phyloP scores from a whole-genome alignment of 1,140 invertebrate species.

The Aphaenogaster floridana region DNA sequence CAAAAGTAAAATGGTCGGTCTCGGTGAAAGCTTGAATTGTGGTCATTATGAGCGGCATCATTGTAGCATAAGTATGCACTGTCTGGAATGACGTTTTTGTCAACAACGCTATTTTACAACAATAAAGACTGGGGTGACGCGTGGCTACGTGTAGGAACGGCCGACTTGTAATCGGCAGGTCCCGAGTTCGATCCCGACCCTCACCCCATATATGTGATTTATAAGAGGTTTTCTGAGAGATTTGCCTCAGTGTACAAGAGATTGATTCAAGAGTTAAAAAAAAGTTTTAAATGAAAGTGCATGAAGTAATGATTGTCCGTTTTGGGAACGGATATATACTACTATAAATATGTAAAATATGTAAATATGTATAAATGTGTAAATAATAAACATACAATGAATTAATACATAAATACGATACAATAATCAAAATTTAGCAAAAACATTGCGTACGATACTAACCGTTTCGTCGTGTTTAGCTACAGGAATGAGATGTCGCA shows the following conservation, averaged over 20 bases:
- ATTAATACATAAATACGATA: not conserved
- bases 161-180: not conserved
- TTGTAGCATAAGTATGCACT: slow-evolving; percentile 88
- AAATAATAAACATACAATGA: not conserved
- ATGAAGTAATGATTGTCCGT: not conserved
- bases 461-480: slow-evolving; percentile 89
- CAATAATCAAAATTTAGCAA: not conserved
- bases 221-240: not conserved
- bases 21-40: slow-evolving; percentile 88
- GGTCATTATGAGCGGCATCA: slow-evolving; percentile 89
- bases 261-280: not conserved
- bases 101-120: slow-evolving; percentile 34
- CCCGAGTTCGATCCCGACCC: not conserved
- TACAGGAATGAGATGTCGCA: slow-evolving; percentile 89
- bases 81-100: slow-evolving; percentile 81
- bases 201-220: not conserved
- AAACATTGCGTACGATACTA: slow-evolving; percentile 66
- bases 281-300: not conserved
- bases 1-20: slow-evolving; percentile 87
- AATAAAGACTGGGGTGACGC: not conserved
- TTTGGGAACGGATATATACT: not conserved
- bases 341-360: not conserved
- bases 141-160: not conserved
- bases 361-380: not conserved
- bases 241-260: not conserved